Percentiles rank a stretch among this genome's conserved stretches.
phyloP scores from a whole-genome alignment of 92 coral and sea anemone species.

The Meandrina meandrites region DNA sequence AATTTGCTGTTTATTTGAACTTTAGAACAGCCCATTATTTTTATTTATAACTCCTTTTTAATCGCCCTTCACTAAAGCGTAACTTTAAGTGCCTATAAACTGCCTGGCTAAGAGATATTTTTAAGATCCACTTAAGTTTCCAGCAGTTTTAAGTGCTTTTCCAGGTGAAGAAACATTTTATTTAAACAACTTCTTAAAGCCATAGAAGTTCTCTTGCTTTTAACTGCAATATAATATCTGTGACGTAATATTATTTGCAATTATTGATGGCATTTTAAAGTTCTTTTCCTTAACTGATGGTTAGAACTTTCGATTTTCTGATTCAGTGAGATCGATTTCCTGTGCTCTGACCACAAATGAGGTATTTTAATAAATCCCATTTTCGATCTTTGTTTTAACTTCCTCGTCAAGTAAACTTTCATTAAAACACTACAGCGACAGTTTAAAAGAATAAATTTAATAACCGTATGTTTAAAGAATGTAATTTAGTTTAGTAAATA shows the following conservation, averaged over 20 bases:
- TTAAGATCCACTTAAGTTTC: slow-evolving; percentile 20
- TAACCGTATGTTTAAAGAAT: not conserved
- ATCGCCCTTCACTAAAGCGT: not conserved
- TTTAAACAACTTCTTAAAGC: slow-evolving; percentile 26
- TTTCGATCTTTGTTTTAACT: slow-evolving; percentile 4
- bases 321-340: slow-evolving; percentile 4
- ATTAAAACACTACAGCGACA: slow-evolving; percentile 7
- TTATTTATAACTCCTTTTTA: slow-evolving; percentile 17
- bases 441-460: slow-evolving; percentile 28
- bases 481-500: not conserved
- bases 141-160: slow-evolving; percentile 16
- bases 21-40: slow-evolving; percentile 17
- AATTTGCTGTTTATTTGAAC: slow-evolving; percentile 39
- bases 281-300: not conserved
- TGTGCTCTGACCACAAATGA: not conserved
- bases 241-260: slow-evolving; percentile 1
- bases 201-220: not conserved
- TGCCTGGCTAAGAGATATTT: not conserved
- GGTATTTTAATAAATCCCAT: slow-evolving; percentile 18
- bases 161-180: slow-evolving; percentile 44
- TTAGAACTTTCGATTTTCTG: not conserved
- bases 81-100: not conserved
- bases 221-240: slow-evolving; percentile 7
- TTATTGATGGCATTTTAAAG: not conserved
- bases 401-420: slow-evolving; percentile 23